These are phyloP conservation scores for Paratrypauchen microcephalus DNA, from an alignment of 2,797 vertebrate genomes.

Conservation along the genomic window DNA sequence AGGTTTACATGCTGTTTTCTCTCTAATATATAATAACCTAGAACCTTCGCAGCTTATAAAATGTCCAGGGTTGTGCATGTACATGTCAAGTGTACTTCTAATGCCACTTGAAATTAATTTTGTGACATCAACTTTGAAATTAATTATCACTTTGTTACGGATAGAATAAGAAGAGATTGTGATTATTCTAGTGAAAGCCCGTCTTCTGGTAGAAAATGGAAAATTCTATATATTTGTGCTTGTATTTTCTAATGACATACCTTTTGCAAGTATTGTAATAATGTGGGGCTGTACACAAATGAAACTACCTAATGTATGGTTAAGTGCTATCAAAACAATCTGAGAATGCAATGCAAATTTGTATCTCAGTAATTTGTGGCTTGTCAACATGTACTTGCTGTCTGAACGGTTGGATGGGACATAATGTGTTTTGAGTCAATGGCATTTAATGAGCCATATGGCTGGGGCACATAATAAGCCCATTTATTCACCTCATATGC, in stretches of 20 bases:
- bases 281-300: background rate
- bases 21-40: background rate
- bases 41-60: no score
- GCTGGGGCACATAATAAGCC: constrained; percentile 22
- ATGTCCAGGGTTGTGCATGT: no score
- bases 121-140: no score
- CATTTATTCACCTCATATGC: constrained; percentile 16
- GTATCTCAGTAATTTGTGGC: background rate
- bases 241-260: constrained; percentile 44
- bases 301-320: background rate
- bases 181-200: no score
- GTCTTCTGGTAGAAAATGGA: background rate
- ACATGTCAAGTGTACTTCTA: background rate
- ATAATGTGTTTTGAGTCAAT: constrained; percentile 14
- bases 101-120: background rate
- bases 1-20: background rate
- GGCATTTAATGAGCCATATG: constrained; percentile 10
- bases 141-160: no score
- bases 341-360: background rate
- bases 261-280: background rate
- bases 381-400: constrained; percentile 3
- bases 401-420: background rate
- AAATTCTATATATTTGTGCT: background rate
- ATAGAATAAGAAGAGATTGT: background rate
- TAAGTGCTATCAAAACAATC: constrained; percentile 10